Base-by-base conservation (phyloP, 2,797 vertebrate genomes). In the Phrynocephalus forsythii region DNA sequence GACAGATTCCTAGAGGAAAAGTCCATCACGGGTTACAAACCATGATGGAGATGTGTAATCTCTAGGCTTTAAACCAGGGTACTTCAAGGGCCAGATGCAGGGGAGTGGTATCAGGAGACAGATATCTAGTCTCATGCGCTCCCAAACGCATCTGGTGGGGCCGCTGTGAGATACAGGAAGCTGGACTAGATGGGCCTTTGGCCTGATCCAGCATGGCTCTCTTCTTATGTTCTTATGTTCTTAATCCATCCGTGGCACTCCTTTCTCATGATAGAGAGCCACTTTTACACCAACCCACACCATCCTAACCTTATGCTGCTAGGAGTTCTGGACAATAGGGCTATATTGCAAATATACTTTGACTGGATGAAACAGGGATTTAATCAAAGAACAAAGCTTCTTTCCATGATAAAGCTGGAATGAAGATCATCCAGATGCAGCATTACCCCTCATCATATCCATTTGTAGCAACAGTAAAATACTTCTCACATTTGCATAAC, bases 361-460 rank as follows among this genome's bases (percentile, higher is more conserved):
- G 75, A 88, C 28, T 3, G 28, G 38, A 79, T 82, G 18, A 63
- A 18, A 9, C 73, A 90, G 71, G 5, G 26, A 73, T 80, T 52
- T 9, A 15, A 11, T 8, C 24, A 63, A 75, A 9, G 72, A 75
- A 75, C 18, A 75, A 73, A 22, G 72, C 18, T 75, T 75, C 72
- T 6, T 44, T 75, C 33, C 84, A 83, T 28, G 86, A 78, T 48
- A 63, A 79, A 77, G 18, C 75, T 48, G n/a, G 68, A 86, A 83
- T 81, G 9, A 71, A 90, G 67, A 86, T 52, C 89, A 67, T 50
- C 38, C 80, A 30, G 76, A 33, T 28, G 75, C 0, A 2, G 30
- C 10, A 87, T 78, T 69, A 33, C 33, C 33, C 33, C 33, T 15
- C 87, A 16, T 76, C 52, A 30, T 52, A 38, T 1, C 15, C 50